phyloP scores from a whole-genome alignment of 2,797 vertebrate species.

The Acomys russatus region DNA sequence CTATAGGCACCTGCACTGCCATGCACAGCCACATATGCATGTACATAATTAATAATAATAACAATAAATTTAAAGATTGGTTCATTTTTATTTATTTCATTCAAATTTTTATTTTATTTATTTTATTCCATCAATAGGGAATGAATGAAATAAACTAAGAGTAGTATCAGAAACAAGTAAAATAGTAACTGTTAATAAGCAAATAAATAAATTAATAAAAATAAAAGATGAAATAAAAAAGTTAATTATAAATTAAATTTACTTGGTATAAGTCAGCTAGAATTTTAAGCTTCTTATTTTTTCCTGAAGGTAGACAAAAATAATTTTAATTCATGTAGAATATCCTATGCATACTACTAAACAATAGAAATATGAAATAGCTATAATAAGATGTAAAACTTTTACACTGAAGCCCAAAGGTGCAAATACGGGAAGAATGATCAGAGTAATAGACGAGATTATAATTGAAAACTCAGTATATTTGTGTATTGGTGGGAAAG shows the following conservation, averaged over 20 bases:
- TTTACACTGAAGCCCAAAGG: background rate
- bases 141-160: background rate
- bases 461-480: background rate
- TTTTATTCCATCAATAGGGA: background rate
- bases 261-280: background rate
- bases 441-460: background rate
- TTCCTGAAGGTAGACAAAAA: background rate
- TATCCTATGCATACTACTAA: background rate
- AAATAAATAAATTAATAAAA: background rate
- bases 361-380: background rate
- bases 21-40: background rate
- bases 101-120: too few relatives aligned
- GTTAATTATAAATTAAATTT: background rate
- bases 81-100: background rate
- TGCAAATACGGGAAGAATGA: background rate
- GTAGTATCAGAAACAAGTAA: background rate
- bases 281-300: background rate
- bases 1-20: background rate
- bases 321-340: slow-evolving; percentile 15
- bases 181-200: background rate
- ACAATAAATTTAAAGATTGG: background rate
- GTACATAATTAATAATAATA: background rate
- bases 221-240: background rate
- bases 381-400: background rate
- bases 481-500: background rate